A percentile compares a stretch with the other conserved stretches of the same genome.
Evolutionary conservation across 1,140 invertebrate genomes (phyloP).

Genomic region (Nylanderia fulva): DNA sequence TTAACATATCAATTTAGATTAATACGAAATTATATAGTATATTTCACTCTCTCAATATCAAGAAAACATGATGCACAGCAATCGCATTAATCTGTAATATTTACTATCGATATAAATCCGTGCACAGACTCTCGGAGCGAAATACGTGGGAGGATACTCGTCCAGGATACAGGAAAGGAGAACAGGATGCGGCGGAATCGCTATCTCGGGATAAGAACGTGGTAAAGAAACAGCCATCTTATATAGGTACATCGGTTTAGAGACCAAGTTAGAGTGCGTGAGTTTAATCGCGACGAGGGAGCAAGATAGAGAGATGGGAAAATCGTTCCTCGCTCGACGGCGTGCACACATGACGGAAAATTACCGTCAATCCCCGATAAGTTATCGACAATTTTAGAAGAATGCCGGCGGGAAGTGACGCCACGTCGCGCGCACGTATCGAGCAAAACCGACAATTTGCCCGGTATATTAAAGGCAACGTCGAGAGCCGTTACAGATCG

Average conservation of each 20-base stretch:
- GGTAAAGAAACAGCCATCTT: slow-evolving; percentile 42
- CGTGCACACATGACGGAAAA: slow-evolving; percentile 69
- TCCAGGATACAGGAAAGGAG: not conserved
- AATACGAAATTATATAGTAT: not conserved
- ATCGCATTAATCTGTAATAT: not conserved
- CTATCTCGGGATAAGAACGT: slow-evolving; percentile 54
- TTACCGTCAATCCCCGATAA: slow-evolving; percentile 80
- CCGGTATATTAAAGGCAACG: slow-evolving; percentile 74
- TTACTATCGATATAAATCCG: not conserved
- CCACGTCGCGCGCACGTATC: slow-evolving; percentile 60
- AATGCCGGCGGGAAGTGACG: slow-evolving; percentile 76
- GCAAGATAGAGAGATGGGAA: slow-evolving; percentile 24
- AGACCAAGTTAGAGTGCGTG: not conserved
- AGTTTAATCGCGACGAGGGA: not conserved
- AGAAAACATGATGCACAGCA: not conserved
- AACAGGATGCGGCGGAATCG: slow-evolving; percentile 60
- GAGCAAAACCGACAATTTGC: slow-evolving; percentile 79
- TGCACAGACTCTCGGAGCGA: slow-evolving; percentile 26
- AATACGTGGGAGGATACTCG: slow-evolving; percentile 47
- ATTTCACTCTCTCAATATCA: not conserved
- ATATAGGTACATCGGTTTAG: slow-evolving; percentile 45
- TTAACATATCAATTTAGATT: not conserved
- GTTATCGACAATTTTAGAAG: slow-evolving; percentile 81
- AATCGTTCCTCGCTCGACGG: slow-evolving; percentile 66
- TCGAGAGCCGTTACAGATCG: slow-evolving; percentile 66